Conservation (phyloP, 2,888 invertebrate genomes). For the Agelastica alni region DNA sequence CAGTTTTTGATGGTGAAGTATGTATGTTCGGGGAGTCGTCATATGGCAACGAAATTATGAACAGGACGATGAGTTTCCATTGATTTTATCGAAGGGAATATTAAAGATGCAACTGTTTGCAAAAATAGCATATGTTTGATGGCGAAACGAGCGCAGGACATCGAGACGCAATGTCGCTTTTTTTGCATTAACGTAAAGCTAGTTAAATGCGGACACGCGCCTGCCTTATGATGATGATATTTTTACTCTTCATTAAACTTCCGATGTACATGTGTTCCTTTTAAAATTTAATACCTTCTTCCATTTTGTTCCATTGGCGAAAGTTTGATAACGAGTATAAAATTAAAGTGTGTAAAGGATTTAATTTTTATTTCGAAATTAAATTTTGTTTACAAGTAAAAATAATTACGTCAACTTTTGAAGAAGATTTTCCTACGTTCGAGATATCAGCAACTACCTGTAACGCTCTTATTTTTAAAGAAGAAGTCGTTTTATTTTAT, state of each 20-base stretch:
- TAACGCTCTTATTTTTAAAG: no score
- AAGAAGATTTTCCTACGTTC: no score
- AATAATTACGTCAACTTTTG: no score
- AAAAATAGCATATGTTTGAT: slow-evolving; percentile 40
- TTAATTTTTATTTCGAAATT: no score
- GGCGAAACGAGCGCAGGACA: slow-evolving; percentile 23
- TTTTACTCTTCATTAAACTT: slow-evolving; percentile 25
- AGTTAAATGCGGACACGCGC: slow-evolving; percentile 34
- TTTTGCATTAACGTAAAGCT: slow-evolving; percentile 28
- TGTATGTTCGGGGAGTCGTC: not conserved
- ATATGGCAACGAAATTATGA: slow-evolving; percentile 32
- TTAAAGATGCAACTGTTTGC: slow-evolving; percentile 36
- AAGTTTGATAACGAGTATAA: no score
- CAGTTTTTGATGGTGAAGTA: not conserved
- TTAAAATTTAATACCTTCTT: not conserved
- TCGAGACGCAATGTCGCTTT: slow-evolving; percentile 12
- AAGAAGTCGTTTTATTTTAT: no score
- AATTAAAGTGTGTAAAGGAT: no score
- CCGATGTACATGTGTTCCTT: slow-evolving; percentile 6
- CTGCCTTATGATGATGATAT: slow-evolving; percentile 38
- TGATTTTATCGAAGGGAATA: slow-evolving; percentile 35
- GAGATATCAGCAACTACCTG: no score
- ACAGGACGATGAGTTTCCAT: slow-evolving; percentile 40
- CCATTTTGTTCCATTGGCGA: no score
- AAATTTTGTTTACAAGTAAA: no score